Conservation (phyloP, 2,888 invertebrate species). For the Limnephilus marmoratus region DNA sequence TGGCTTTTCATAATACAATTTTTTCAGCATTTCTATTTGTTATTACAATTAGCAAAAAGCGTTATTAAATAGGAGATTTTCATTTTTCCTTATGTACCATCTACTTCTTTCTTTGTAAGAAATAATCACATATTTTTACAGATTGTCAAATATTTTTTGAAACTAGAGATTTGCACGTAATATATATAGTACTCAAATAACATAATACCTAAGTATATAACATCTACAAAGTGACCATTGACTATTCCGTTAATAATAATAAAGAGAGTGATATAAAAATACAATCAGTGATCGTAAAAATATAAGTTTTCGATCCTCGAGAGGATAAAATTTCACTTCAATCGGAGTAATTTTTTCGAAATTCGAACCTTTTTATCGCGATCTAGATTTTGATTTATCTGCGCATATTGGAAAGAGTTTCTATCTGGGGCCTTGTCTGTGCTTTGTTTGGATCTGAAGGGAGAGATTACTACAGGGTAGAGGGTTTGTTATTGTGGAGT, state of each 20-base stretch:
- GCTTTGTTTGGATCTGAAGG: neutral
- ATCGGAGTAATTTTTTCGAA: too few relatives aligned
- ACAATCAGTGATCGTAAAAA: neutral
- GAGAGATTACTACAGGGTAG: too few relatives aligned
- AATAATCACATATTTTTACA: neutral
- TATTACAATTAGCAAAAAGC: neutral
- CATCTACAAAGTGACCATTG: neutral
- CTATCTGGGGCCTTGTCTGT: neutral
- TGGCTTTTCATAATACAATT: neutral
- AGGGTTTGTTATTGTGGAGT: conserved; percentile 3
- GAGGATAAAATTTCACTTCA: neutral
- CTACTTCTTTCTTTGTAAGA: neutral
- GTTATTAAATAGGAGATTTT: too few relatives aligned
- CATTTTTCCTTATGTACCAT: neutral
- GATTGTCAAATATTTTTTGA: neutral
- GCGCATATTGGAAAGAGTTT: conserved; percentile 17
- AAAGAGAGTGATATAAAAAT: neutral
- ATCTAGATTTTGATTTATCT: neutral
- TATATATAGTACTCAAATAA: neutral
- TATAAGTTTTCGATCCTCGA: neutral
- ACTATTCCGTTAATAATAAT: neutral
- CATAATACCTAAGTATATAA: neutral
- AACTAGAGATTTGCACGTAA: neutral
- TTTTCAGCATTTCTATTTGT: neutral
- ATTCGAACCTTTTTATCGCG: neutral